Evolutionary conservation across 2,797 vertebrate genomes (phyloP).

Genomic region (Paedocypris micromegethes): DNA sequence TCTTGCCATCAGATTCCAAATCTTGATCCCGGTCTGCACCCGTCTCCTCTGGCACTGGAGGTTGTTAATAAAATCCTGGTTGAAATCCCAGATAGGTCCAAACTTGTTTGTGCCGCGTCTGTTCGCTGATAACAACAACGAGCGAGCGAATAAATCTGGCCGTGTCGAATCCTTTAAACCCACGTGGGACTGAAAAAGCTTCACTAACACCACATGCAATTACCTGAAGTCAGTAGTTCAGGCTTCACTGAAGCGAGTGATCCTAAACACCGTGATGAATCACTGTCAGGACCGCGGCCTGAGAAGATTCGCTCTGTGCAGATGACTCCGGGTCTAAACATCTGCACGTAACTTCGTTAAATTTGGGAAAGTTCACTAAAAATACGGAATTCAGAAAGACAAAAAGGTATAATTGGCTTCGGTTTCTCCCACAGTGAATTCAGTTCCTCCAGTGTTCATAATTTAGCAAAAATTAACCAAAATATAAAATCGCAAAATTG

Average conservation of each 20-base stretch:
- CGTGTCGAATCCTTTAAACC: conserved; percentile 42
- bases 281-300: conserved; percentile 26
- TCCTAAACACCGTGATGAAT: conserved; percentile 53
- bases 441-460: too few relatives aligned
- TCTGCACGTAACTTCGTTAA: conserved; percentile 17
- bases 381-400: conserved; percentile 50
- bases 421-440: too few relatives aligned
- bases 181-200: conserved; percentile 9
- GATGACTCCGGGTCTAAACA: conserved; percentile 36
- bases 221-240: conserved; percentile 52
- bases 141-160: conserved; percentile 44
- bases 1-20: conserved; percentile 20
- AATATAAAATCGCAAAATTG: too few relatives aligned
- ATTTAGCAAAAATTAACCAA: too few relatives aligned
- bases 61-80: conserved; percentile 21
- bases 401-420: too few relatives aligned
- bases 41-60: conserved; percentile 40
- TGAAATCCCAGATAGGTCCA: conserved; percentile 49
- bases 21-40: conserved; percentile 23
- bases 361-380: background rate
- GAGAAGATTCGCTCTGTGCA: conserved; percentile 30
- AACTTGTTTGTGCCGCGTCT: conserved; percentile 48
- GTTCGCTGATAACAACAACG: conserved; percentile 47
- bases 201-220: conserved; percentile 28
- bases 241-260: conserved; percentile 45